Conservation (phyloP, 2,797 vertebrate genomes). For the Alcedo atthis region DNA sequence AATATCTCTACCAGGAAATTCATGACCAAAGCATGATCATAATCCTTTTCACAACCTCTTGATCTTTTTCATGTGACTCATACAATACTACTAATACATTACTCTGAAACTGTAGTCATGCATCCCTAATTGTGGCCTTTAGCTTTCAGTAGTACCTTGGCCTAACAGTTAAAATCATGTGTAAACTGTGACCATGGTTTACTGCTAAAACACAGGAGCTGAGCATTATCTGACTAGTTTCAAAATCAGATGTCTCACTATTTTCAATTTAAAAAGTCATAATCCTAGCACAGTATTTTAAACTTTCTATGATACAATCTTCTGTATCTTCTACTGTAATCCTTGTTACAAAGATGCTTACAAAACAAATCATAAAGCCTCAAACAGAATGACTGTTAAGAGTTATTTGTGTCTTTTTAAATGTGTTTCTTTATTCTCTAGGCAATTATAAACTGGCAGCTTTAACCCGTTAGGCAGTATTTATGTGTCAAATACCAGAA, state of each 20-base stretch:
- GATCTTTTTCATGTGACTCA: conserved; percentile 88
- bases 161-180: background rate
- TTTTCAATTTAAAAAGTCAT: background rate
- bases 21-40: conserved; percentile 52
- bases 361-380: background rate
- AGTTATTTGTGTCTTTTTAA: background rate
- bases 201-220: background rate
- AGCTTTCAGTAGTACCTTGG: conserved; percentile 45
- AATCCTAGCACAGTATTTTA: background rate
- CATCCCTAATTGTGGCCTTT: conserved; percentile 49
- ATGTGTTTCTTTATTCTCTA: background rate
- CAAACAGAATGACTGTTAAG: background rate
- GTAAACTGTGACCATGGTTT: background rate
- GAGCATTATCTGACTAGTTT: background rate
- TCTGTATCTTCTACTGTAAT: background rate
- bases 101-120: conserved; percentile 57
- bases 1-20: conserved; percentile 30
- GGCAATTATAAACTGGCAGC: background rate
- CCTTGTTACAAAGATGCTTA: background rate
- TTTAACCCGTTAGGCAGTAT: background rate
- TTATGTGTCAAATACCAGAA: background rate
- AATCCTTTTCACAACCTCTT: conserved; percentile 70
- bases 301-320: background rate
- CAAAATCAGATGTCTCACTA: background rate
- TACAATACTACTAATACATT: conserved; percentile 56